These are phyloP conservation scores for Halictus ligatus DNA, from an alignment of 2,888 invertebrate genomes.

Conservation along the genomic window DNA sequence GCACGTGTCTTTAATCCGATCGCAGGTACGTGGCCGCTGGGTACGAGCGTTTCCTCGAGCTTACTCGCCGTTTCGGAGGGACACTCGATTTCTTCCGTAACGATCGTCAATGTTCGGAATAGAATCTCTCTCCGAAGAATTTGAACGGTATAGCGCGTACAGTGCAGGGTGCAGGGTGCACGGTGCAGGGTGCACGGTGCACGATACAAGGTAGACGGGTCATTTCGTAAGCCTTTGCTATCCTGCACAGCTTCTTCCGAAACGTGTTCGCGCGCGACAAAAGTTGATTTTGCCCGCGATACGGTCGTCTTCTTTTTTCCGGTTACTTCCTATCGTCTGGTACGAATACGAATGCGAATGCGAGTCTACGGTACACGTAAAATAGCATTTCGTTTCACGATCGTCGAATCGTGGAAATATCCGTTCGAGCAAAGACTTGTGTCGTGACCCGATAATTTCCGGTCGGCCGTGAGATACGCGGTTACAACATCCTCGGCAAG, in stretches of 20 bases:
- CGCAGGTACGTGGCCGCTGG: conserved; percentile 24
- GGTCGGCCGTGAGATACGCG: background rate
- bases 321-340: background rate
- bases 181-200: background rate
- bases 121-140: background rate
- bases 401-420: background rate
- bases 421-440: background rate
- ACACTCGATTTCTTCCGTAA: background rate
- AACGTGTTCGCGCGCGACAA: background rate
- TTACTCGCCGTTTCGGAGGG: background rate
- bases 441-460: background rate
- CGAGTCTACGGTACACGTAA: background rate
- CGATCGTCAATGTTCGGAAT: background rate
- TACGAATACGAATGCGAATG: background rate
- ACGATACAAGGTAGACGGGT: background rate
- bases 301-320: background rate
- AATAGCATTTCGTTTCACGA: background rate
- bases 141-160: background rate
- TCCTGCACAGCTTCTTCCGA: background rate
- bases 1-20: conserved; percentile 51
- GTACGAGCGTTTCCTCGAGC: conserved; percentile 7
- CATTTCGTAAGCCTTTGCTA: background rate
- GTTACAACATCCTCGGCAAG: background rate
- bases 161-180: background rate
- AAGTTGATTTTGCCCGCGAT: background rate